These are phyloP conservation scores for Macquaria australasica DNA, from an alignment of 2,113 vertebrate species.

Conservation along the genomic window DNA sequence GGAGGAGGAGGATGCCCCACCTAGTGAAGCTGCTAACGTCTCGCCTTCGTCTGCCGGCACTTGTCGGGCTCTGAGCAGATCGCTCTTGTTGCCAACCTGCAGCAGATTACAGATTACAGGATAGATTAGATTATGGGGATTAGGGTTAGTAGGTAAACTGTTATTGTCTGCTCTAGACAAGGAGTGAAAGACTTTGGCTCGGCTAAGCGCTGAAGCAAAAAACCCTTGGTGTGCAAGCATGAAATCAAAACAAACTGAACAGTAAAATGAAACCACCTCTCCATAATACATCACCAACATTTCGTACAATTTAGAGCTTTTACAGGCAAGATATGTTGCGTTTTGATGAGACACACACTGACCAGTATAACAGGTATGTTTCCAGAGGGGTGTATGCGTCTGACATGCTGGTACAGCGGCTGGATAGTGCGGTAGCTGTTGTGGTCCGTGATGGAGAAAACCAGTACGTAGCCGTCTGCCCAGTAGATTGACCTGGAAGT, in stretches of 20 bases:
- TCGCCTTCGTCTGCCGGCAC: constrained; percentile 89
- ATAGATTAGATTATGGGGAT: constrained; percentile 52
- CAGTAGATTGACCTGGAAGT: constrained; percentile 92
- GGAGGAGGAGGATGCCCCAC: constrained; percentile 45
- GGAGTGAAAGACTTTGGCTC: neutral
- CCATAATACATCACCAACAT: neutral
- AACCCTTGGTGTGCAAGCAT: neutral
- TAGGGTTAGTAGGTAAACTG: constrained; percentile 25
- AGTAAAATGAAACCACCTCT: neutral
- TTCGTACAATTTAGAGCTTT: neutral
- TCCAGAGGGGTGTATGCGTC: constrained; percentile 91
- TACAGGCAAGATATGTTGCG: too few species aligned
- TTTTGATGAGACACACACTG: neutral
- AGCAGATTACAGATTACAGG: constrained; percentile 63
- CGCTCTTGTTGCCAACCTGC: constrained; percentile 93
- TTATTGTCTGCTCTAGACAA: neutral
- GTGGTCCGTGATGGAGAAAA: constrained; percentile 93
- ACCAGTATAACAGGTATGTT: constrained; percentile 91
- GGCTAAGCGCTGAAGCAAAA: neutral
- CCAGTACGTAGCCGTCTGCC: constrained; percentile 94
- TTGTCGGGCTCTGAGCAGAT: constrained; percentile 91
- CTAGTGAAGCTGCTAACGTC: constrained; percentile 88
- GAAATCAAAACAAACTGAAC: neutral
- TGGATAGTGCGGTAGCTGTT: constrained; percentile 90
- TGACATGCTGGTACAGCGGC: constrained; percentile 91